phyloP scores from a whole-genome alignment of 2,888 invertebrate species.

The Leptinotarsa peninsularis region DNA sequence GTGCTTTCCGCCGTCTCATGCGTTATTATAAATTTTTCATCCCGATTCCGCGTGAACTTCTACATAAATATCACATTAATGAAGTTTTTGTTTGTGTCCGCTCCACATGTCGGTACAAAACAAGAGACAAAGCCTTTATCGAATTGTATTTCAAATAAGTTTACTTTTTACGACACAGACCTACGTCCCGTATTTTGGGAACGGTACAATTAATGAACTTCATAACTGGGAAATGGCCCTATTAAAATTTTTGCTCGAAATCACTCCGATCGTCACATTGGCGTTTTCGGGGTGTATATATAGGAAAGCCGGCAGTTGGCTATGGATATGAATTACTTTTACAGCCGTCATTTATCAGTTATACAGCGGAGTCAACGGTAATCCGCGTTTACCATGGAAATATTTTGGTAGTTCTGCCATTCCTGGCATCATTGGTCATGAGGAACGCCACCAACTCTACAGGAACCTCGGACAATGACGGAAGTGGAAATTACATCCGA shows the following conservation, averaged over 20 bases:
- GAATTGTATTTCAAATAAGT: slow-evolving; percentile 32
- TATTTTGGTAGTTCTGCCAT: neutral
- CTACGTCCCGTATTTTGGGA: slow-evolving; percentile 16
- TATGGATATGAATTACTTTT: slow-evolving; percentile 19
- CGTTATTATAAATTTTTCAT: slow-evolving; percentile 35
- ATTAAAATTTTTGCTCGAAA: slow-evolving; percentile 24
- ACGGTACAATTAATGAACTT: slow-evolving; percentile 27
- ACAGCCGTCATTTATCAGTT: slow-evolving; percentile 19
- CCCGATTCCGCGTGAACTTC: slow-evolving; percentile 29
- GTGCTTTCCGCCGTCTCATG: slow-evolving; percentile 28
- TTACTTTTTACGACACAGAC: slow-evolving; percentile 26
- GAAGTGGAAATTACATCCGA: no score
- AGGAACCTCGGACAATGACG: no score
- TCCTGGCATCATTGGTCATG: neutral
- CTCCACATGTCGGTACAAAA: slow-evolving; percentile 28
- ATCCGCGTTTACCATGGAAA: neutral
- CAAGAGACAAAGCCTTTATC: slow-evolving; percentile 30
- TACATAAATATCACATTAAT: slow-evolving; percentile 38
- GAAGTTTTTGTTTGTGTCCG: slow-evolving; percentile 31
- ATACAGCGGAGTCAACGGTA: slow-evolving; percentile 6
- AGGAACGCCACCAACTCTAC: neutral
- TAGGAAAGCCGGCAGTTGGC: slow-evolving; percentile 18
- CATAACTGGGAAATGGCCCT: slow-evolving; percentile 8
- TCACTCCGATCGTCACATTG: slow-evolving; percentile 19
- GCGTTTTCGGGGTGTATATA: slow-evolving; percentile 7